Percentiles rank a stretch among this genome's conserved stretches.
phyloP scores from a whole-genome alignment of 1,140 invertebrate genomes.

The Plectrocnemia conspersa region DNA sequence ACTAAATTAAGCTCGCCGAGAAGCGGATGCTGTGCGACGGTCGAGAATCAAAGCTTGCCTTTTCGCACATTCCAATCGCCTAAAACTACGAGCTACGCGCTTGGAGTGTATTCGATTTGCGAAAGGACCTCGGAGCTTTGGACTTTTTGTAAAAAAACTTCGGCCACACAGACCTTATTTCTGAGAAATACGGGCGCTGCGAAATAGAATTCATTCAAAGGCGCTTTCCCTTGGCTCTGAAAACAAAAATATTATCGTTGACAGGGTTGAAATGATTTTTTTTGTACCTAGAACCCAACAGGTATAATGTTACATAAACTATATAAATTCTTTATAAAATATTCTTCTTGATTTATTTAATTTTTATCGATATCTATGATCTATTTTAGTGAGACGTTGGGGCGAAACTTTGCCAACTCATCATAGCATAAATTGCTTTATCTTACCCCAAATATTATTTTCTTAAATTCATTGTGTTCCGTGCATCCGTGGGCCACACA shows the following conservation, averaged over 20 bases:
- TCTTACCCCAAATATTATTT: too few relatives aligned
- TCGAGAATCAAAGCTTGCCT: not conserved
- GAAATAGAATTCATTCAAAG: conserved; percentile 31
- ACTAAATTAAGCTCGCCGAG: not conserved
- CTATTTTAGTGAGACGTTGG: too few relatives aligned
- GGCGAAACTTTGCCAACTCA: too few relatives aligned
- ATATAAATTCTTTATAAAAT: too few relatives aligned
- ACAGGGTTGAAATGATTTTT: conserved; percentile 17
- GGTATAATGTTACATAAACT: too few relatives aligned
- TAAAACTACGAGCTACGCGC: not conserved
- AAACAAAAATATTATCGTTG: conserved; percentile 26
- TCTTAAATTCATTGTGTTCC: too few relatives aligned
- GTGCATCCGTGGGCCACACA: too few relatives aligned
- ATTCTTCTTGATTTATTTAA: too few relatives aligned
- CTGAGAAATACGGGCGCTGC: conserved; percentile 21
- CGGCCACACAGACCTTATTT: conserved; percentile 31
- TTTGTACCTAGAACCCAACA: too few relatives aligned
- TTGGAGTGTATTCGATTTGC: conserved; percentile 5
- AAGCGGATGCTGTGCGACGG: not conserved
- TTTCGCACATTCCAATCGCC: conserved; percentile 14
- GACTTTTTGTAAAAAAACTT: conserved; percentile 28
- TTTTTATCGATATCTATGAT: too few relatives aligned
- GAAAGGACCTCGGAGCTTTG: conserved; percentile 19
- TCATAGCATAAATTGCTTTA: too few relatives aligned
- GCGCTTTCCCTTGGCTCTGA: conserved; percentile 16